Base-by-base conservation (phyloP, 2,888 invertebrate genomes). In the Alloscopus bannaensis region DNA sequence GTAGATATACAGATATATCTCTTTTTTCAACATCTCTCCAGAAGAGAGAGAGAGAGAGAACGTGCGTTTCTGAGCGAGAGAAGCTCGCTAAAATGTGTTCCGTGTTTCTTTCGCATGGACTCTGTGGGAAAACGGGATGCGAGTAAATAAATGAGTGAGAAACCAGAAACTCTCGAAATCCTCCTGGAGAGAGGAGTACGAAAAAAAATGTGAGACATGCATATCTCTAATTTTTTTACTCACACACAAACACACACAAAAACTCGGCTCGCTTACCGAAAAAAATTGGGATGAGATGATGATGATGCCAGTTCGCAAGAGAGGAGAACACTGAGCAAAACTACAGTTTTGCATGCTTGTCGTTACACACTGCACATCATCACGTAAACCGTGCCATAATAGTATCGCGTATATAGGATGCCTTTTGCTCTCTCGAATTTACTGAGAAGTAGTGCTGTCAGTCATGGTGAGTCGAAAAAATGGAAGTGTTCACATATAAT, bases 291-390 rank as follows among this genome's bases (percentile, higher is more conserved):
- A 57, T 24, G 59, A 29, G 31, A 36, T 60, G 59, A 28, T 60
- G 59, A 60, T 62, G 64, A 52, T 65, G 55, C 64, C 57, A 18
- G 42, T 73, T 55, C 31, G 57, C 45, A 64, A 64, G 62, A 72
- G 71, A 36, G 52, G 45, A 57, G 65, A 73, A 65, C 73, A 73
- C 73, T 65, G 73, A 65, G 20, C 42, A 24, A 40, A 20, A 40
- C 28, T 28, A 64, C 40, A 47, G 22, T 72, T 70, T 72, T 72
- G 72, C 72, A 64, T 57, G 65, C 65, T 65, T 55, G 31, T 59
- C 59, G 26, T 24, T 28, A 6, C 59, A 31, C 31, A 31, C n/a
- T 18, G 20, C 55, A 55, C n/a, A n/a, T n/a, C n/a, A n/a, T n/a
- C n/a, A n/a, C n/a, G n/a, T n/a, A n/a, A n/a, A n/a, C n/a, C n/a